Percentiles rank a stretch among this genome's conserved stretches.
phyloP scores from a whole-genome alignment of 1,140 invertebrate species.

The Ladona fulva region DNA sequence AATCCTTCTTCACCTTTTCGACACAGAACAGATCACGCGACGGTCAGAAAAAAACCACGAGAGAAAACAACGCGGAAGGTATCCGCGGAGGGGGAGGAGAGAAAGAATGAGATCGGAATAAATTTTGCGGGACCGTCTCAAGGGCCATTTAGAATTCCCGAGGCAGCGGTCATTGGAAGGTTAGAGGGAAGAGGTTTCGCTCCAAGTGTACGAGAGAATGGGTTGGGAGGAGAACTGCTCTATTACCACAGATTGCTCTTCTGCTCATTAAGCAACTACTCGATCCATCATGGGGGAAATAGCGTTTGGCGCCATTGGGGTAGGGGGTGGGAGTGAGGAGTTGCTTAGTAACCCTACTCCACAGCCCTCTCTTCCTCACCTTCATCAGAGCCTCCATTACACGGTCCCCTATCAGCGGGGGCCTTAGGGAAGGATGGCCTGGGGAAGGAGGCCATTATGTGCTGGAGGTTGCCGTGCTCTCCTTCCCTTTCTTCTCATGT shows the following conservation, averaged over 20 bases:
- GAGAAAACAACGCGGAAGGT: too few relatives aligned
- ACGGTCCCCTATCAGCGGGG: neutral
- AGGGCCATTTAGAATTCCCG: too few relatives aligned
- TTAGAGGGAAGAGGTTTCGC: too few relatives aligned
- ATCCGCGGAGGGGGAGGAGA: neutral
- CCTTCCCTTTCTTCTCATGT: neutral
- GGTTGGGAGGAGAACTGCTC: neutral
- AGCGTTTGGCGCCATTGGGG: neutral
- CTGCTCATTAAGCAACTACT: neutral
- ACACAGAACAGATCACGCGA: too few relatives aligned
- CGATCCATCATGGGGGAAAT: conserved; percentile 3
- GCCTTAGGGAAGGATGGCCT: neutral
- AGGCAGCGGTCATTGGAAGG: too few relatives aligned
- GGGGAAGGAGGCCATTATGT: neutral
- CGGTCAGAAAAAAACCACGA: too few relatives aligned
- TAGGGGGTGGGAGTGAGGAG: neutral
- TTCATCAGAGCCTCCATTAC: conserved; percentile 1
- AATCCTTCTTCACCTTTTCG: too few relatives aligned
- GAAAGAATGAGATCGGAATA: neutral
- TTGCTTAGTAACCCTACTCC: neutral
- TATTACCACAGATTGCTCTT: conserved; percentile 1
- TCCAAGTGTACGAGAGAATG: neutral
- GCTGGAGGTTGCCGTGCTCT: neutral
- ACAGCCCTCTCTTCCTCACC: neutral
- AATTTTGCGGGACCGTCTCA: too few relatives aligned